phyloP scores from a whole-genome alignment of 2,888 invertebrate genomes.

The Geophilus truncorum region DNA sequence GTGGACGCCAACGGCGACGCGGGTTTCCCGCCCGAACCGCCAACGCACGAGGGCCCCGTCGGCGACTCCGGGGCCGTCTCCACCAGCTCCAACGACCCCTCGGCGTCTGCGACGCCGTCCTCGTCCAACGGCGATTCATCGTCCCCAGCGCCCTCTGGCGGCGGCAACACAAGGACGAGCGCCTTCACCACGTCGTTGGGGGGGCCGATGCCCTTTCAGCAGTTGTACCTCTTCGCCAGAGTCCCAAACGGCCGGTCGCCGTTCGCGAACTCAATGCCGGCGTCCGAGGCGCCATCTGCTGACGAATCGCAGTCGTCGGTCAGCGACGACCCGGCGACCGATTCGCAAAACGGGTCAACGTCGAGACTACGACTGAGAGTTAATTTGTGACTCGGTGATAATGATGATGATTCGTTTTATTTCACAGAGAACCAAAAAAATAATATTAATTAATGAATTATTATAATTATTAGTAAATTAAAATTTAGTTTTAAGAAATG shows the following conservation, averaged over 20 bases:
- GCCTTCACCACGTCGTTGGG: constrained; percentile 30
- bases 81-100: not conserved
- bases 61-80: not conserved
- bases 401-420: too few relatives aligned
- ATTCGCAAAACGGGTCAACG: not conserved
- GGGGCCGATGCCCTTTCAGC: constrained; percentile 38
- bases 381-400: not conserved
- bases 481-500: too few relatives aligned
- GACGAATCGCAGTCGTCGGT: not conserved
- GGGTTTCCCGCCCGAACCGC: constrained; percentile 53
- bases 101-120: constrained; percentile 38
- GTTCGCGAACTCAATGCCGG: not conserved
- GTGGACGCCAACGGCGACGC: constrained; percentile 48
- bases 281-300: not conserved
- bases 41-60: not conserved
- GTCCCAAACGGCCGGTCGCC: not conserved
- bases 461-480: too few relatives aligned
- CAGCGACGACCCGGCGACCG: not conserved
- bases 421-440: too few relatives aligned
- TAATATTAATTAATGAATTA: too few relatives aligned
- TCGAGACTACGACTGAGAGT: not conserved
- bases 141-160: not conserved
- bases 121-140: constrained; percentile 34
- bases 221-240: not conserved
- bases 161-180: constrained; percentile 29